Base-by-base conservation (phyloP, 2,888 invertebrate genomes). In the Cataglyphis livida region DNA sequence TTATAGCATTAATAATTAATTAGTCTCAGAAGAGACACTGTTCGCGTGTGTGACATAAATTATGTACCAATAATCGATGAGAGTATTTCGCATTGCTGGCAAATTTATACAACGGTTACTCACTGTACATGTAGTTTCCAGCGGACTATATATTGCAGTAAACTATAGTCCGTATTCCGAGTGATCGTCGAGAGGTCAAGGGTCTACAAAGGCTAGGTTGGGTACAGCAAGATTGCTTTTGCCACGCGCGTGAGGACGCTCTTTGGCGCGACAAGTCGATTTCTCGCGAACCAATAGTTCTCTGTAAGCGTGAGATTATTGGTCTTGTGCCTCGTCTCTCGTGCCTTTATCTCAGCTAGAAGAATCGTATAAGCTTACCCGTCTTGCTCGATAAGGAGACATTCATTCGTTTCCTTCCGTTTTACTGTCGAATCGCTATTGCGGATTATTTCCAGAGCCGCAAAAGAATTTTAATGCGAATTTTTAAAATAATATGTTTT, bases 141-240 rank as follows among this genome's bases (percentile, higher is more conserved):
- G 25, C 57, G 25, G 18, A 35, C 32, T 59, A 35, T 6, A 44
- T 21, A 59, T 10, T 6, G 15, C 18, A 21, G 21, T 21, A 41
- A 78, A 68, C 28, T 78, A 44, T 57, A 68, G 28, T 41, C n/a
- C n/a, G 54, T 32, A 57, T 21, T 41, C 18, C 44, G 62, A 59
- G 59, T 25, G 54, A 81, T 76, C 76, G 81, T 76, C 38, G 38
- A 64, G 61, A 64, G 81, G 81, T 81, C 76, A 81, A 76, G 62
- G 51, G 21, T 81, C 78, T 81, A 32, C 54, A 75, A 81, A 64
- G 76, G 71, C 12, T 41, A 51, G 78, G 21, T 73, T 59, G 81
- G 62, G 44, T 51, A 21, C 62, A 78, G 76, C 51, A 51, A 78
- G 51, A 81, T 81, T 81, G 81, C 81, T 81, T 81, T 81, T 64